Conservation (phyloP, 2,888 invertebrate species). For the Bembecia ichneumoniformis region DNA sequence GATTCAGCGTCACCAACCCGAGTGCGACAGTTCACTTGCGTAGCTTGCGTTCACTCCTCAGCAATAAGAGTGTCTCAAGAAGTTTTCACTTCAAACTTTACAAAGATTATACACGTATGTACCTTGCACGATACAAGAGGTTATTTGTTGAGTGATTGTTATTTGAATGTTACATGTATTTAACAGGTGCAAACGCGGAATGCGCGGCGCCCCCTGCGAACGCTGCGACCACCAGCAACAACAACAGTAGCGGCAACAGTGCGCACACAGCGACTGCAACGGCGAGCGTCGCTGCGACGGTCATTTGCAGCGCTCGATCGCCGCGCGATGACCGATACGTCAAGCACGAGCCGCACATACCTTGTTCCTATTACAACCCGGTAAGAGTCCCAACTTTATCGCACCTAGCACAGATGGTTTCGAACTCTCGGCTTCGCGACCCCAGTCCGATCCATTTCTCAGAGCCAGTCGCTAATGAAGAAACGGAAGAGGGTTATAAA, state of each 20-base stretch:
- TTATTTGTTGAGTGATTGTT: no score
- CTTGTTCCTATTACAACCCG: conserved; percentile 18
- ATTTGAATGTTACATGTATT: no score
- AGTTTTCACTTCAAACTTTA: no score
- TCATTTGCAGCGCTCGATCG: conserved; percentile 57
- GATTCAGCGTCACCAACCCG: no score
- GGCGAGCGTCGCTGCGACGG: conserved; percentile 23
- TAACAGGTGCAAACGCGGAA: neutral
- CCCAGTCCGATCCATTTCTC: no score
- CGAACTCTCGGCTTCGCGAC: neutral
- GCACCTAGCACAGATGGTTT: conserved; percentile 13
- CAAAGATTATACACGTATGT: no score
- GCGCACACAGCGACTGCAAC: conserved; percentile 6
- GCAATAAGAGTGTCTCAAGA: no score
- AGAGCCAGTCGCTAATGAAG: no score
- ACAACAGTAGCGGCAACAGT: conserved; percentile 6
- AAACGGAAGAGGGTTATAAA: no score
- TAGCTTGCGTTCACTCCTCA: no score
- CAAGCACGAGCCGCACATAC: conserved; percentile 54
- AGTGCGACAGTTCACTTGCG: no score
- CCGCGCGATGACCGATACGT: conserved; percentile 60
- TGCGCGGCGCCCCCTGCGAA: conserved; percentile 11
- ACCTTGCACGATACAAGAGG: no score
- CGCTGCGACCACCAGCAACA: conserved; percentile 2
- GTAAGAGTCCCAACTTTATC: conserved; percentile 14